phyloP scores from a whole-genome alignment of 2,113 vertebrate genomes.

The Scopus umbretta region DNA sequence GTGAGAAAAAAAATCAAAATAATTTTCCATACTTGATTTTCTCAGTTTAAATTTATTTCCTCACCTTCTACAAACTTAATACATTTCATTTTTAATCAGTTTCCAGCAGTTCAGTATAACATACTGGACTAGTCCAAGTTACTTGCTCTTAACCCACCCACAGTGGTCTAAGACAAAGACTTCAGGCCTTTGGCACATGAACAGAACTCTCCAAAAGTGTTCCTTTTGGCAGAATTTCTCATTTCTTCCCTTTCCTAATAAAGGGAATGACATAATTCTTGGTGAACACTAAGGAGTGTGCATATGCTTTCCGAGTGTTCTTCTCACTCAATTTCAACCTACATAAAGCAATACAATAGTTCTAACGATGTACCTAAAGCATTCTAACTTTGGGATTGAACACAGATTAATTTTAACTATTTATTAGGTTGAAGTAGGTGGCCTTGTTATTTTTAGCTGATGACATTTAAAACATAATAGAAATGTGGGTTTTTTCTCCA shows the following conservation, averaged over 20 bases:
- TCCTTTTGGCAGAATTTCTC: background rate
- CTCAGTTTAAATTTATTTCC: background rate
- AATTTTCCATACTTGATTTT: background rate
- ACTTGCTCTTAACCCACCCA: background rate
- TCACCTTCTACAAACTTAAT: background rate
- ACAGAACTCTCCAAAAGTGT: background rate
- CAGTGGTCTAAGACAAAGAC: background rate
- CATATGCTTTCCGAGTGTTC: background rate
- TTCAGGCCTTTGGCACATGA: background rate
- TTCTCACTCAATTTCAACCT: background rate
- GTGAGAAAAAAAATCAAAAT: background rate
- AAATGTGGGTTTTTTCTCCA: background rate
- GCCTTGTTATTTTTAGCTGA: background rate
- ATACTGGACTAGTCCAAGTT: background rate
- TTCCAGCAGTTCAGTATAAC: background rate
- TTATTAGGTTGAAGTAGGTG: background rate
- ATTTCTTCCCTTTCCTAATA: background rate
- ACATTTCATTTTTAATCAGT: background rate
- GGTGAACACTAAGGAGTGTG: background rate
- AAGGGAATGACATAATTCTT: background rate
- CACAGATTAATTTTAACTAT: background rate
- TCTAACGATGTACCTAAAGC: background rate
- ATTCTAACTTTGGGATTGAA: background rate
- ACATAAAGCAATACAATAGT: background rate
- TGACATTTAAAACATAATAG: background rate